These are phyloP conservation scores for Lophotriccus pileatus DNA, from an alignment of 2,797 vertebrate species.

Conservation along the genomic window DNA sequence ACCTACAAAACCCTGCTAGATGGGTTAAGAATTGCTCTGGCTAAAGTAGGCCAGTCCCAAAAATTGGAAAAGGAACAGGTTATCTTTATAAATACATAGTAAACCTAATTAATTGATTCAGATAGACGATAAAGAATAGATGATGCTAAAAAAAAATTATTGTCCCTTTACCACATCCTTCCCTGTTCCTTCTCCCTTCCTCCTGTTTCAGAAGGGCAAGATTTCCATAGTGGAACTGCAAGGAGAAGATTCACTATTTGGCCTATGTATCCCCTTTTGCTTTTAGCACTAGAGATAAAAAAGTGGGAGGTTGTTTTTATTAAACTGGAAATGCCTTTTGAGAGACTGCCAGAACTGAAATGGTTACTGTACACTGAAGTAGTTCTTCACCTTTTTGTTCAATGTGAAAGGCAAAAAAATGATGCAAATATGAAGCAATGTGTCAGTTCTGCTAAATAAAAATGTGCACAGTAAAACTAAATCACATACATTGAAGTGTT, in stretches of 20 bases:
- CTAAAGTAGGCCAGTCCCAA: neutral
- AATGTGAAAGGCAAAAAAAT: constrained; percentile 44
- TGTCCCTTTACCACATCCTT: neutral
- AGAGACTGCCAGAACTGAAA: neutral
- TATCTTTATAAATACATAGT: neutral
- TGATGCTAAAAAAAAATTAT: neutral
- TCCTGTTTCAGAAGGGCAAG: neutral
- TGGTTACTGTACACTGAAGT: constrained; percentile 20
- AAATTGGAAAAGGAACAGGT: neutral
- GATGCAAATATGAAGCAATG: constrained; percentile 58
- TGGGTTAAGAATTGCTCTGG: neutral
- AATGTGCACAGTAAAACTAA: constrained; percentile 68
- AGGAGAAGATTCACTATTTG: neutral
- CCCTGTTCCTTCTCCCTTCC: neutral
- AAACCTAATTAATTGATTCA: neutral
- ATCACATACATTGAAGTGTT: constrained; percentile 72
- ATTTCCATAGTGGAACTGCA: neutral
- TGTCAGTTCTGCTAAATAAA: constrained; percentile 70
- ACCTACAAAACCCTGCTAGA: neutral
- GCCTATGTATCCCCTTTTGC: neutral
- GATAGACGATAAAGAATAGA: neutral
- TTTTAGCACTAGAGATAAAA: neutral
- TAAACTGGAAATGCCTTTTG: neutral
- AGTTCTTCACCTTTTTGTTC: constrained; percentile 60
- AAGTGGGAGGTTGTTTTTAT: neutral